A percentile compares a stretch with the other conserved stretches of the same genome.
These are phyloP conservation scores for Riptortus pedestris DNA, from an alignment of 1,140 invertebrate species.

Conservation along the genomic window DNA sequence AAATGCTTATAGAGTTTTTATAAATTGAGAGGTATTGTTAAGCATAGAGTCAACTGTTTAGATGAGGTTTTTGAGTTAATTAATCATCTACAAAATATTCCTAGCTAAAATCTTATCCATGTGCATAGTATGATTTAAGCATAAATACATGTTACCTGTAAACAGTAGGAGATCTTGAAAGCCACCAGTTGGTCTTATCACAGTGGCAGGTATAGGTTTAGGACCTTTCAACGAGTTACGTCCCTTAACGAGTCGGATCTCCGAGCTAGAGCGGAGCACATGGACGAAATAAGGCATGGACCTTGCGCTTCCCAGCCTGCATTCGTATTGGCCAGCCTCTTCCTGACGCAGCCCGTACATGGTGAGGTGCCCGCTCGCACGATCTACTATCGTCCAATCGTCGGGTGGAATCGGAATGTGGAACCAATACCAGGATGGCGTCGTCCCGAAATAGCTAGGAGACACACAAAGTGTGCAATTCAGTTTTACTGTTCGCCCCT, in stretches of 20 bases:
- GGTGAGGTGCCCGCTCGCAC: not conserved
- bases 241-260: not conserved
- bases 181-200: too few relatives aligned
- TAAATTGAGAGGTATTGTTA: too few relatives aligned
- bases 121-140: too few relatives aligned
- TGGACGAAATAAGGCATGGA: not conserved
- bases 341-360: not conserved
- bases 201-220: too few relatives aligned
- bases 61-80: too few relatives aligned
- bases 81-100: too few relatives aligned
- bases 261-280: not conserved
- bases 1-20: too few relatives aligned
- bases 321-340: not conserved
- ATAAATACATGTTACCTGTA: too few relatives aligned
- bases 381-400: not conserved
- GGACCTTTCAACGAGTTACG: not conserved
- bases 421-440: not conserved
- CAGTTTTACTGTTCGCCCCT: not conserved
- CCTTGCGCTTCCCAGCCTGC: not conserved
- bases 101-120: too few relatives aligned
- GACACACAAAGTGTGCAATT: not conserved
- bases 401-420: not conserved
- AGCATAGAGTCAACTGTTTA: too few relatives aligned
- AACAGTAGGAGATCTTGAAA: too few relatives aligned
- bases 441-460: not conserved